Evolutionary conservation across 2,797 vertebrate species (phyloP), one percentile per base, ranked within the genome.

Genomic region (Sphaeramia orbicularis): DNA sequence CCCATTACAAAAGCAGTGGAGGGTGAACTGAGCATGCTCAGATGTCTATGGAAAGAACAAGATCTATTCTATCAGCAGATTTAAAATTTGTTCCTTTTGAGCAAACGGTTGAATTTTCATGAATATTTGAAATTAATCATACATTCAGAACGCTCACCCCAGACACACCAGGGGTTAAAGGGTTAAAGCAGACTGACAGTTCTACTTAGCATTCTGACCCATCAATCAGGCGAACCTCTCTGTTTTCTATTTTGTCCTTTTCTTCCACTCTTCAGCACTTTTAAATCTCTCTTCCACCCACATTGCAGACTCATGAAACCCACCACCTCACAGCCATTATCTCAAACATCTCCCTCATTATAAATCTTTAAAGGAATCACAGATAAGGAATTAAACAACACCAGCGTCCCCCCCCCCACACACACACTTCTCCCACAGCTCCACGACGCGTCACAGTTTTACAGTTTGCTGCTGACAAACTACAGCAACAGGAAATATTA

Each of bases 321-420:
- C 35, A 8, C 21, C 18, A 6, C 43, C 15, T n/a, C 10, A 10
- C 1, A 51, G 15, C 18, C 45, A 50, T 65, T 45, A 58, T 69
- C 52, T 48, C 50, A 16, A 37, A 55, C 36, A 48, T 45, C 38
- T 16, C 38, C 38, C 36, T n/a, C 36, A 18, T 42, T 36, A 30
- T 64, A 4, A 56, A 64, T 75, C n/a, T 59, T 59, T 59, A 36
- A 72, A 53, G 47, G 16, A 18, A 45, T 21, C 49, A 36, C 9
- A 37, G 60, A 67, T 44, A 19, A 53, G 16, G 40, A 55, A 65
- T 65, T 38, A 44, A 79, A 67, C 35, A 66, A 53, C 24, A 56
- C 2, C 18, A 19, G 36, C 24, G 27, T 35, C 59, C 21, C 6
- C 48, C 5, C 8, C 1, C 35, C n/a, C n/a, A n/a, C n/a, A n/a